Evolutionary conservation across 2,888 invertebrate genomes (phyloP), one percentile per base, ranked within the genome.

Genomic region (Mesochorus sp.): DNA sequence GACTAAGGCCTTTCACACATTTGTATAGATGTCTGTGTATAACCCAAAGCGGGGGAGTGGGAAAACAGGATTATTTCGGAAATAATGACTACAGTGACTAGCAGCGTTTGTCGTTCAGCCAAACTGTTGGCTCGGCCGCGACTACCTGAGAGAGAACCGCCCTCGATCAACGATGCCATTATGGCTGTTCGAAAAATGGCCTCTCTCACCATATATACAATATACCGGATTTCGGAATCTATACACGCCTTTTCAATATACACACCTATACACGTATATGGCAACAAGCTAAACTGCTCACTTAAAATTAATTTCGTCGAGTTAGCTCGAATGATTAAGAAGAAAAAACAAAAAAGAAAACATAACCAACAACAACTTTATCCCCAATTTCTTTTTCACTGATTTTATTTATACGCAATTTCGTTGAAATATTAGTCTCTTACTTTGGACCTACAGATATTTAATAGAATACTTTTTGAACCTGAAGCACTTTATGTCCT

Each of bases 121-220:
- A 39, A 47, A 67, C 57, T 55, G 53, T 44, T 44, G 44, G 24
- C 39, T 51, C 44, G 44, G 53, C 8, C n/a, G 14, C 61, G 59
- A 70, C 71, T 75, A 79, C 79, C 79, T 79, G 79, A 47, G 55
- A 55, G 17, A 53, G 74, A 61, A 75, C 74, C 79, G 79, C 74
- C 74, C 79, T 79, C 79, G 71, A 79, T 75, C 74, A 79, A 79
- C 79, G 74, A 75, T 79, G 74, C 79, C 79, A 79, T 79, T 79
- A 79, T 75, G 78, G 74, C 64, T 70, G 74, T 79, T 66, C 71
- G 39, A 75, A 79, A 78, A 75, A 79, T 79, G 79, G 79, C 71
- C 51, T 42, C 77, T 67, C 59, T 64, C 70, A 4, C 31, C 66
- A 61, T n/a, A n/a, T n/a, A n/a, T n/a, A n/a, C n/a, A n/a, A n/a